Percentiles rank a stretch among this genome's conserved stretches.
phyloP scores from a whole-genome alignment of 2,113 vertebrate genomes.

The Menidia beryllina region DNA sequence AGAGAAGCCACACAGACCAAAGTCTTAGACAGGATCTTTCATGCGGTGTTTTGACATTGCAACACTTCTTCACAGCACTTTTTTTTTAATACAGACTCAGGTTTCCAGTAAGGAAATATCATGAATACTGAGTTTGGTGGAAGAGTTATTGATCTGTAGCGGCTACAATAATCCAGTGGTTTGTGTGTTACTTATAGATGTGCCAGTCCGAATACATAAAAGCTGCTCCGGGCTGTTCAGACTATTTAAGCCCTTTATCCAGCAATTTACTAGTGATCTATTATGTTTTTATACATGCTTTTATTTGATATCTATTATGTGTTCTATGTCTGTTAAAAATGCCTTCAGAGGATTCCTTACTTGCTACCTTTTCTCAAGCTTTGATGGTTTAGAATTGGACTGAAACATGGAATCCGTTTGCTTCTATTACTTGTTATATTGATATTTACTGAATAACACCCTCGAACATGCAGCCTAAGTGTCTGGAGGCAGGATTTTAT shows the following conservation, averaged over 20 bases:
- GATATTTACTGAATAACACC: background rate
- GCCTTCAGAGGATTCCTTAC: background rate
- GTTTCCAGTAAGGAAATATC: conserved; percentile 41
- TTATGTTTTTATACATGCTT: too few relatives aligned
- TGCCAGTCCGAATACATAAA: background rate
- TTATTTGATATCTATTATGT: too few relatives aligned
- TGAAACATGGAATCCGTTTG: too few relatives aligned
- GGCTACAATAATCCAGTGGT: conserved; percentile 36
- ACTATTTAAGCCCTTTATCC: background rate
- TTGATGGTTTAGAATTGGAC: too few relatives aligned
- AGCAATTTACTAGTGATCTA: too few relatives aligned
- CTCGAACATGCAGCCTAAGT: background rate
- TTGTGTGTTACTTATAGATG: conserved; percentile 5
- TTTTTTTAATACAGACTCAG: conserved; percentile 29
- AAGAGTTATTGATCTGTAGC: conserved; percentile 47
- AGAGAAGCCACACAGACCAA: background rate
- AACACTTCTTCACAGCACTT: background rate
- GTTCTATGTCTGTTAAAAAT: background rate
- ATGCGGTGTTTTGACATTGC: background rate
- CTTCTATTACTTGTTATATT: background rate
- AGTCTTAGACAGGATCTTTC: background rate
- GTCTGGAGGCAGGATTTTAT: background rate
- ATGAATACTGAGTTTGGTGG: conserved; percentile 32
- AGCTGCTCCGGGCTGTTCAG: too few relatives aligned
- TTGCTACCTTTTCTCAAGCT: background rate